A percentile compares a stretch with the other conserved stretches of the same genome.
Conservation (phyloP, 1,140 invertebrate genomes). For the Orius insidiosus region DNA sequence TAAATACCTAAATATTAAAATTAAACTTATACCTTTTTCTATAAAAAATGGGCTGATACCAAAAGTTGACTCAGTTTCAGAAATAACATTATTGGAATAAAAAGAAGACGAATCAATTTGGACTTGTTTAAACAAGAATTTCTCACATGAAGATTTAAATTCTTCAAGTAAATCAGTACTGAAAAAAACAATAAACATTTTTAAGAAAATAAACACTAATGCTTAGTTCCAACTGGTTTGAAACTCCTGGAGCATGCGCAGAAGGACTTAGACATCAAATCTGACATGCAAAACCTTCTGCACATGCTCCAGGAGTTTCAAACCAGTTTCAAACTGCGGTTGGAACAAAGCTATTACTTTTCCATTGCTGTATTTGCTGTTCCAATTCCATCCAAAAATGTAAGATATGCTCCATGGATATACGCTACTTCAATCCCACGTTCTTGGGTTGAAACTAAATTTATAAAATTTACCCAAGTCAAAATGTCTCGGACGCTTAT, state of each 20-base stretch:
- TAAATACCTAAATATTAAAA: not conserved
- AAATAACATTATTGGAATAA: slow-evolving; percentile 10
- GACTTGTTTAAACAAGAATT: slow-evolving; percentile 34
- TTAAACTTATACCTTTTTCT: slow-evolving; percentile 30
- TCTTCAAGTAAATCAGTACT: slow-evolving; percentile 28
- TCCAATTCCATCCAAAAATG: slow-evolving; percentile 66
- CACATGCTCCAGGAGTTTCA: too few species aligned
- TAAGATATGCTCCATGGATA: slow-evolving; percentile 75
- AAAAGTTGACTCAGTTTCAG: slow-evolving; percentile 27
- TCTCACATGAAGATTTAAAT: slow-evolving; percentile 31
- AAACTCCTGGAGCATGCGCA: too few species aligned
- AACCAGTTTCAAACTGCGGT: too few species aligned
- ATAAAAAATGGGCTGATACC: slow-evolving; percentile 59
- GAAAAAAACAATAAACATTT: too few species aligned
- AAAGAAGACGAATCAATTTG: slow-evolving; percentile 17
- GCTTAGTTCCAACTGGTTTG: too few species aligned
- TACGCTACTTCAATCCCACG: slow-evolving; percentile 35
- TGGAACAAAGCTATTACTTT: too few species aligned
- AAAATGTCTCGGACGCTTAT: slow-evolving; percentile 86
- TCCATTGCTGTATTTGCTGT: slow-evolving; percentile 16
- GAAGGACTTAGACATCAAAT: too few species aligned
- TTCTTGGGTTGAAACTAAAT: slow-evolving; percentile 31
- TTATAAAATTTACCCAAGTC: slow-evolving; percentile 86
- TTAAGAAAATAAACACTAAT: too few species aligned
- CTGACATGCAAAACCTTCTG: too few species aligned